These are phyloP conservation scores for Nematolebias whitei DNA, from an alignment of 2,113 vertebrate genomes.

Conservation along the genomic window DNA sequence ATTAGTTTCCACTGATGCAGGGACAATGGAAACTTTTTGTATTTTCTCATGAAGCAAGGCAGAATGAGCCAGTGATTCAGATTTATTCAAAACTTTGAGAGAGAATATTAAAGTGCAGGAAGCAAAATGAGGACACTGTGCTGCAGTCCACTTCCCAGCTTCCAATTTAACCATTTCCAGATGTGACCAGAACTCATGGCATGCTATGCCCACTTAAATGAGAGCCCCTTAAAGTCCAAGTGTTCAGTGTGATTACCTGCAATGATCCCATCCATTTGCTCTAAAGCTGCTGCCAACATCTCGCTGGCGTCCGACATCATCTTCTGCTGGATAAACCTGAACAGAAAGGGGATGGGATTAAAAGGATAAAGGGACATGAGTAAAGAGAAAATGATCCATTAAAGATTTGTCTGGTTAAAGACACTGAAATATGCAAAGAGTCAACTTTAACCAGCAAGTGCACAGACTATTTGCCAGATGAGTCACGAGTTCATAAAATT, in stretches of 20 bases:
- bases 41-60: conserved; percentile 23
- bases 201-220: conserved; percentile 39
- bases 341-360: conserved; percentile 13
- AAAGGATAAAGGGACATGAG: background rate
- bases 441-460: background rate
- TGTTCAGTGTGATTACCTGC: conserved; percentile 83
- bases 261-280: conserved; percentile 99
- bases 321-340: conserved; percentile 65
- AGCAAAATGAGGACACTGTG: conserved; percentile 27
- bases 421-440: background rate
- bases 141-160: conserved; percentile 28
- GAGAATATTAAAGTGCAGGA: conserved; percentile 23
- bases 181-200: conserved; percentile 46
- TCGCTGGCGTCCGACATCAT: conserved; percentile 98
- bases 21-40: conserved; percentile 70
- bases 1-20: conserved; percentile 58
- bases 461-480: background rate
- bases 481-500: background rate
- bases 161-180: conserved; percentile 55
- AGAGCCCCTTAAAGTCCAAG: conserved; percentile 25
- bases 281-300: conserved; percentile 95
- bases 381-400: background rate
- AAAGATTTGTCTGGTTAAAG: background rate
- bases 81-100: conserved; percentile 10
- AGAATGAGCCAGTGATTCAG: conserved; percentile 1